Evolutionary conservation across 2,113 vertebrate species (phyloP).

Genomic region (Cebidichthys violaceus): DNA sequence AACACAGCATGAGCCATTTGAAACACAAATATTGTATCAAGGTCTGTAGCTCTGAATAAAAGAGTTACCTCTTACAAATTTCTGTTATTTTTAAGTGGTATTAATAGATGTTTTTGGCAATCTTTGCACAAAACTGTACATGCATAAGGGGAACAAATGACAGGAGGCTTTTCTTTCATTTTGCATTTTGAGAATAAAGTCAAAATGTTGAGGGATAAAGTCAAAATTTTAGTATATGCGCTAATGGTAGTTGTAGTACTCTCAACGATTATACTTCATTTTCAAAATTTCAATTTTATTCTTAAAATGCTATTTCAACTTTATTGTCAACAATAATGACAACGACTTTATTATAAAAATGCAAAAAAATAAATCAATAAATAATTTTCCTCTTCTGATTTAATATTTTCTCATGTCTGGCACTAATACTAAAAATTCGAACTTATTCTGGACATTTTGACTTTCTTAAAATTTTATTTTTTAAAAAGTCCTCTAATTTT

Average conservation of each 20-base stretch:
- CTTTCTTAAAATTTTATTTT: no score
- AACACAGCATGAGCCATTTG: neutral
- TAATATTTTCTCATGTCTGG: no score
- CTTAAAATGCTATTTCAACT: no score
- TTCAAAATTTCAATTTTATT: no score
- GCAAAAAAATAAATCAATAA: no score
- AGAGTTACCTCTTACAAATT: neutral
- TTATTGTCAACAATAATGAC: no score
- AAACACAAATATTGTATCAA: neutral
- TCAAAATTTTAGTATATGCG: neutral
- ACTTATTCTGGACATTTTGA: no score
- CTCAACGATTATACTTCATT: neutral
- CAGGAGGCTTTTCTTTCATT: neutral
- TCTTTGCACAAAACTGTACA: neutral
- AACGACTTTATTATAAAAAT: no score
- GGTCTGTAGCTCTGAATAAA: neutral
- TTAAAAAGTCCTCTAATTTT: no score
- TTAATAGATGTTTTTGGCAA: neutral
- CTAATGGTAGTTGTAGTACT: no score
- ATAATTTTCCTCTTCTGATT: no score
- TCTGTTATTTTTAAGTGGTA: neutral
- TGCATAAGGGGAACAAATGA: neutral
- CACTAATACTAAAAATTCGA: no score
- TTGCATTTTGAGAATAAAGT: neutral
- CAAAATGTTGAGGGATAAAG: neutral